phyloP scores from a whole-genome alignment of 2,113 vertebrate species.

The Passer domesticus region DNA sequence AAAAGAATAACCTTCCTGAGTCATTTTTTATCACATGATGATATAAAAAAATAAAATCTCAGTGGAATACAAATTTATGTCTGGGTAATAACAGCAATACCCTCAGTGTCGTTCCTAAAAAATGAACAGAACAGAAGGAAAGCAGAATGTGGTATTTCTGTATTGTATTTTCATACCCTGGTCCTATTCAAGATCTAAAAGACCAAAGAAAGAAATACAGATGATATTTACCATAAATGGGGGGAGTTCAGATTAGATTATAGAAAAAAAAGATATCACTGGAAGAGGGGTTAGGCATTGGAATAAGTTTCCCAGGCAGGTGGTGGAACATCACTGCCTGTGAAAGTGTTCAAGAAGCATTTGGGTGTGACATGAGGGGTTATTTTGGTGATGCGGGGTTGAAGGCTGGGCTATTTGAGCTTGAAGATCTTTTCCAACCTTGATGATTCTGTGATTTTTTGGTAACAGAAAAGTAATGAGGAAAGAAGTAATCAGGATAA shows the following conservation, averaged over 20 bases:
- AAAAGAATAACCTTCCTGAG: background rate
- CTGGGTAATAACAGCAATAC: background rate
- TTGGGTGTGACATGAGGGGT: background rate
- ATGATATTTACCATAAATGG: background rate
- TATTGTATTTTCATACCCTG: background rate
- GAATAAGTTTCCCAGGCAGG: background rate
- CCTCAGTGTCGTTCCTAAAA: background rate
- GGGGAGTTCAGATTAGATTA: background rate
- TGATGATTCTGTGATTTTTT: background rate
- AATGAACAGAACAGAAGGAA: background rate
- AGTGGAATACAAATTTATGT: background rate
- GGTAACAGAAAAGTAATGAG: background rate
- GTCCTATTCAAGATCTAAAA: background rate
- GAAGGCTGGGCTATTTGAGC: background rate
- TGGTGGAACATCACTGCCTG: background rate
- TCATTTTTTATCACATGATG: background rate
- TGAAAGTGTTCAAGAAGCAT: too few species aligned
- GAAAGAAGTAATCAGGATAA: background rate
- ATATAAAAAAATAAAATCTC: background rate
- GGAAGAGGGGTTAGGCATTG: background rate
- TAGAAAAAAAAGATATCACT: background rate
- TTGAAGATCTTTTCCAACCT: background rate
- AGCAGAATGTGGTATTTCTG: background rate
- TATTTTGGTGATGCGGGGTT: background rate
- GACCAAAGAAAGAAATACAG: background rate